Percentiles rank a stretch among this genome's conserved stretches.
Evolutionary conservation across 2,113 vertebrate species (phyloP).

Genomic region (Lota lota): DNA sequence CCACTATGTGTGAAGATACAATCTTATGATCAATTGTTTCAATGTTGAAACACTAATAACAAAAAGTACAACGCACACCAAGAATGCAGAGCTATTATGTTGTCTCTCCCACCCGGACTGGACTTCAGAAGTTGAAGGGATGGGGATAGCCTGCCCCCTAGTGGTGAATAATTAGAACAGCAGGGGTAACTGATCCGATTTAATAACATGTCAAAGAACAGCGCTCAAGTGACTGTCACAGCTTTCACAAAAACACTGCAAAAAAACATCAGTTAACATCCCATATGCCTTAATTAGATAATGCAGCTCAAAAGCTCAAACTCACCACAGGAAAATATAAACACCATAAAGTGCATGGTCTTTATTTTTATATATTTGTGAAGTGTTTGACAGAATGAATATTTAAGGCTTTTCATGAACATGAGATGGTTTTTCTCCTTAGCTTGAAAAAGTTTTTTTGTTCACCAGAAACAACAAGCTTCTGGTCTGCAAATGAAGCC

Average conservation of each 20-base stretch:
- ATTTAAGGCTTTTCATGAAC: slow-evolving; percentile 34
- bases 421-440: slow-evolving; percentile 11
- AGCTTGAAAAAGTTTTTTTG: slow-evolving; percentile 16
- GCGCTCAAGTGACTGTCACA: not conserved
- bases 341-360: slow-evolving; percentile 44
- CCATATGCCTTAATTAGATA: not conserved
- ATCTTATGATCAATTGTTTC: too few species aligned
- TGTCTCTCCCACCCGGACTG: too few species aligned
- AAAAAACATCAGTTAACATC: not conserved
- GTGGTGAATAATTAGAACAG: slow-evolving; percentile 13
- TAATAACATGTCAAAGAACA: not conserved
- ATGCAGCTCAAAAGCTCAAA: too few species aligned
- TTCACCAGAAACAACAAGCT: slow-evolving; percentile 19
- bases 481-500: slow-evolving; percentile 43
- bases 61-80: too few species aligned
- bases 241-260: not conserved
- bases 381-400: slow-evolving; percentile 35
- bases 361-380: slow-evolving; percentile 60
- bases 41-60: too few species aligned
- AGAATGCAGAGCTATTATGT: too few species aligned
- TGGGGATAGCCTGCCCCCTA: slow-evolving; percentile 13
- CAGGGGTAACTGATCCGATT: not conserved
- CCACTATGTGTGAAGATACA: too few species aligned
- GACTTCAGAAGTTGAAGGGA: not conserved
- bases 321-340: not conserved